These are phyloP conservation scores for Halcyon badia DNA, from an alignment of 2,797 vertebrate genomes.

Conservation along the genomic window DNA sequence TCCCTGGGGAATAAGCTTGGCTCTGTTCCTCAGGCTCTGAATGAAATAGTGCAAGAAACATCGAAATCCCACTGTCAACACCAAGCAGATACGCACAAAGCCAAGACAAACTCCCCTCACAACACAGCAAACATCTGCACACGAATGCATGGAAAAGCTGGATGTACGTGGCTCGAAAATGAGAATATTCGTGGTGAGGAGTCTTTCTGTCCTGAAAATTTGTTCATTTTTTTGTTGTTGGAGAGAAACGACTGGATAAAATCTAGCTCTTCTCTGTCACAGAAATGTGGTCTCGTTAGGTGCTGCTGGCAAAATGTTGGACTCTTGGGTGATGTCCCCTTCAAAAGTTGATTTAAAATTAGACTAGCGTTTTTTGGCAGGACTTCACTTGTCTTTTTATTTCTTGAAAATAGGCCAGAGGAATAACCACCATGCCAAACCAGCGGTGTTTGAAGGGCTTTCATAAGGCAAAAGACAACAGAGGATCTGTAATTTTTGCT, in stretches of 20 bases:
- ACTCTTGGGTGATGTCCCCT: not conserved
- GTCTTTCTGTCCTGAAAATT: not conserved
- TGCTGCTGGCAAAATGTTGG: not conserved
- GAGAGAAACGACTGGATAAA: not conserved
- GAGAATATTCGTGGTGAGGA: not conserved
- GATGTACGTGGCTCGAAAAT: not conserved
- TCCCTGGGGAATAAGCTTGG: not conserved
- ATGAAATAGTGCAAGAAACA: slow-evolving; percentile 12
- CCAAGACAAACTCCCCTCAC: slow-evolving; percentile 42
- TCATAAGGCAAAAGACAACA: not conserved
- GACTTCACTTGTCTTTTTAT: not conserved
- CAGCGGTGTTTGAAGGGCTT: not conserved
- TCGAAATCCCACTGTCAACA: slow-evolving; percentile 50
- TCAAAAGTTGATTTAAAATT: not conserved
- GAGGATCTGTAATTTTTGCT: not conserved
- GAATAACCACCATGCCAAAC: not conserved
- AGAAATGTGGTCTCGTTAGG: not conserved
- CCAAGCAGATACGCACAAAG: not conserved
- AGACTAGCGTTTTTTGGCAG: not conserved
- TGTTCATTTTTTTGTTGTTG: not conserved
- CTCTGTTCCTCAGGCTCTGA: not conserved
- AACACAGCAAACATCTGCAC: not conserved
- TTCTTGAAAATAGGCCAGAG: not conserved
- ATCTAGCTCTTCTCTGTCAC: not conserved
- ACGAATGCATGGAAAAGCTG: not conserved